A percentile compares a stretch with the other conserved stretches of the same genome.
Conservation (phyloP, 2,888 invertebrate species). For the Erebia aethiops region DNA sequence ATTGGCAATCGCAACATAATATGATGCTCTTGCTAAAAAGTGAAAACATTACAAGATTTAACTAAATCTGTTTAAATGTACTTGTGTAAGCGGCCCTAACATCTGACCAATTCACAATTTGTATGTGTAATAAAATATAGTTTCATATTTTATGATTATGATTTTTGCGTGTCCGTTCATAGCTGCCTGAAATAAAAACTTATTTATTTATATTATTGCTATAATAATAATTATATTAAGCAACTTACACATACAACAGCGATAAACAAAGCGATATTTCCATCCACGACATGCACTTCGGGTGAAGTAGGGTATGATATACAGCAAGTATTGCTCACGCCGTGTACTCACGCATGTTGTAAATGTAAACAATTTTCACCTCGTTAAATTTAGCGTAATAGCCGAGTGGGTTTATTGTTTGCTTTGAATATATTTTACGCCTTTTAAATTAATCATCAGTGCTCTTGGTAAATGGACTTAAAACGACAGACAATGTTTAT, state of each 20-base stretch:
- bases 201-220: no score
- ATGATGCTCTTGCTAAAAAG: no score
- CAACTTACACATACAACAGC: background rate
- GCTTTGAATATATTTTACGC: constrained; percentile 5
- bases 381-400: constrained; percentile 51
- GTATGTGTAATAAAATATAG: no score
- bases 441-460: constrained; percentile 10
- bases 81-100: no score
- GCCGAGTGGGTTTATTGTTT: constrained; percentile 8
- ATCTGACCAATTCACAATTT: no score
- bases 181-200: no score
- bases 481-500: background rate
- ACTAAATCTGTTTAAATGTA: no score
- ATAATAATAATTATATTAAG: background rate
- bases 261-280: constrained; percentile 51
- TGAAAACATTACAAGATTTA: no score
- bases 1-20: no score
- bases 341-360: constrained; percentile 39
- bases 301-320: constrained; percentile 4
- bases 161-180: no score
- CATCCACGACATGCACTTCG: constrained; percentile 50
- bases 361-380: constrained; percentile 60
- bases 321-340: no score
- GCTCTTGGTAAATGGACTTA: background rate
- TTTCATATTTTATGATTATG: no score